phyloP scores from a whole-genome alignment of 2,797 vertebrate genomes.

The Hybognathus amarus region DNA sequence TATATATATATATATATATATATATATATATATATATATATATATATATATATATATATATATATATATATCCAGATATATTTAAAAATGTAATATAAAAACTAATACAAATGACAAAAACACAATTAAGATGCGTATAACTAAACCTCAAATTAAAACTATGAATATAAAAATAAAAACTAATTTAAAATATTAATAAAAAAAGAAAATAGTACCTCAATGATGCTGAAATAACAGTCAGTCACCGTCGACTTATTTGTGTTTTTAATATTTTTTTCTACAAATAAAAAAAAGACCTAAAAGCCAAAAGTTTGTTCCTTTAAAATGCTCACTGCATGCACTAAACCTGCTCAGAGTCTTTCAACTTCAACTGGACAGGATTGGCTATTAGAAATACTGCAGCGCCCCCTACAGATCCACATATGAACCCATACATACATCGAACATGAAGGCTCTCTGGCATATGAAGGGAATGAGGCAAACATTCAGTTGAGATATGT shows the following conservation, averaged over 20 bases:
- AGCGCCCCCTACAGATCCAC: conserved; percentile 75
- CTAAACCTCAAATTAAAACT: not conserved
- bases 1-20: too few species aligned
- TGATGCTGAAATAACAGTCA: not conserved
- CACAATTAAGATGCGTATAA: not conserved
- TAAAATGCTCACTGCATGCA: not conserved
- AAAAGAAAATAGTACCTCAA: not conserved
- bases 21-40: too few species aligned
- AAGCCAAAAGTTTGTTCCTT: not conserved
- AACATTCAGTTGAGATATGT: not conserved
- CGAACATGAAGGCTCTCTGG: not conserved
- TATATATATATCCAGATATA: not conserved
- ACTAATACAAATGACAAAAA: not conserved
- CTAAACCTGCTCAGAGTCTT: not conserved
- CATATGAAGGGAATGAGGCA: not conserved
- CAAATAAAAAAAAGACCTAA: not conserved
- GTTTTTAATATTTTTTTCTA: not conserved
- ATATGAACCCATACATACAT: conserved; percentile 15
- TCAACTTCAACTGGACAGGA: not conserved
- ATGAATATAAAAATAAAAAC: not conserved
- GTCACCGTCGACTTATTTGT: not conserved
- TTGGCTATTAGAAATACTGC: conserved; percentile 69
- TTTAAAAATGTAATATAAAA: not conserved
- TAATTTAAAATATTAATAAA: not conserved
- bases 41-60: too few species aligned